Evolutionary conservation across 2,797 vertebrate genomes (phyloP), one percentile per base, ranked within the genome.

Genomic region (Enteromius viviparus): DNA sequence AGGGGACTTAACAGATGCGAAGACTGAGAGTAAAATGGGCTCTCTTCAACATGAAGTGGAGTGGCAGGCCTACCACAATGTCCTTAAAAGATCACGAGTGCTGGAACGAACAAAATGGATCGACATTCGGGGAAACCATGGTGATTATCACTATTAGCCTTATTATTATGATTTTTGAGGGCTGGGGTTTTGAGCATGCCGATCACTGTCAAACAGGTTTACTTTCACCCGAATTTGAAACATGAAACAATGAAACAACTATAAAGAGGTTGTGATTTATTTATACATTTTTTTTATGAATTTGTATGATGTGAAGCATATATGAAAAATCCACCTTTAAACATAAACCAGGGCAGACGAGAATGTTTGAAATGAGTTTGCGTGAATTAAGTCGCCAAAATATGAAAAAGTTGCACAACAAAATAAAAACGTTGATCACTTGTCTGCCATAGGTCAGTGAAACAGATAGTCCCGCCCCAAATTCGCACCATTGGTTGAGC

Each of bases 1-100:
- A 99, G 98, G 98, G 78, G 98, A 99, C 88, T 92, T 99, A 88
- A 99, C 98, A 11, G 97, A 99, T 87, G 97, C 96, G 0, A 98
- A 97, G 92, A 97, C 96, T 0, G 94, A 96, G 91, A 96, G 95
- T 89, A 96, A 95, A 88, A 86, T 98, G 89, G 98, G 98, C 17
- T 99, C 98, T 80, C 95, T 93, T 80, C 98, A 99, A 89, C 89
- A 97, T 11, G 98, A 99, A 88, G 94, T 94, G 84, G 98, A 99
- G 89, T 99, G 98, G 98, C 96, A 97, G 91, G 96, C 94, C 85
- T 99, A 99, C 86, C 94, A 97, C 83, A 93, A 94, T 88, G 88
- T 97, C 88, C 91, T 99, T 85, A 99, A 97, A 93, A 95, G 94
- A 91, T 97, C 98, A 0, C 94, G 90, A 0, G 97, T 99, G 87